Conservation (phyloP, 2,113 vertebrate genomes). For the Cygnus buccinator region DNA sequence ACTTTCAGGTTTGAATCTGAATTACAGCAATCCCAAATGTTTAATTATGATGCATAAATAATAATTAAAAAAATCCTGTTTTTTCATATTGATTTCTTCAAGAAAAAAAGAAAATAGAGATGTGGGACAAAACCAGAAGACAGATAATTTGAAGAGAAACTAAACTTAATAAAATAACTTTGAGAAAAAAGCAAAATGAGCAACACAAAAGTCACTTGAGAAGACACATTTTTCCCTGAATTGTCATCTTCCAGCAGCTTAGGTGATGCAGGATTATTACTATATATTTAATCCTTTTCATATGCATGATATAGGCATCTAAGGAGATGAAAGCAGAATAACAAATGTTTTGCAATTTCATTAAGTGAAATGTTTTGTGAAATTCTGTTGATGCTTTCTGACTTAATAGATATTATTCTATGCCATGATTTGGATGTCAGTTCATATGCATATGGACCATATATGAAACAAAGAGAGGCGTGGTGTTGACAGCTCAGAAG, state of each 20-base stretch:
- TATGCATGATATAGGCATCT: not conserved
- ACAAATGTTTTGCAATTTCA: not conserved
- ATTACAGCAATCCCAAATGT: not conserved
- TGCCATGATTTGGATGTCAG: not conserved
- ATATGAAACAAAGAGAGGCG: not conserved
- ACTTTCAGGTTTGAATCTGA: not conserved
- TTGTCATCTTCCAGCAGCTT: not conserved
- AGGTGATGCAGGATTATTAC: not conserved
- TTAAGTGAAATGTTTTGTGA: not conserved
- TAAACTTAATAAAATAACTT: not conserved
- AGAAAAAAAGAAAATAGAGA: not conserved
- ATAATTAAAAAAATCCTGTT: not conserved
- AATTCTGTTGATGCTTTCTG: not conserved
- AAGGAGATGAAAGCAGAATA: not conserved
- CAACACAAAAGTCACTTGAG: not conserved
- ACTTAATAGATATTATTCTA: not conserved
- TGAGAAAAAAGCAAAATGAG: not conserved
- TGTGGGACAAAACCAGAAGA: not conserved
- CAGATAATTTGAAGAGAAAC: not conserved
- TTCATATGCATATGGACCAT: not conserved
- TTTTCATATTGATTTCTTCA: not conserved
- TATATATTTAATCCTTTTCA: not conserved
- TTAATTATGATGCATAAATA: not conserved
- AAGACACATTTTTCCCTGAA: not conserved
- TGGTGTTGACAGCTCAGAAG: not conserved